Base-by-base conservation (phyloP, 1,140 invertebrate species). In the Diorhabda carinulata region DNA sequence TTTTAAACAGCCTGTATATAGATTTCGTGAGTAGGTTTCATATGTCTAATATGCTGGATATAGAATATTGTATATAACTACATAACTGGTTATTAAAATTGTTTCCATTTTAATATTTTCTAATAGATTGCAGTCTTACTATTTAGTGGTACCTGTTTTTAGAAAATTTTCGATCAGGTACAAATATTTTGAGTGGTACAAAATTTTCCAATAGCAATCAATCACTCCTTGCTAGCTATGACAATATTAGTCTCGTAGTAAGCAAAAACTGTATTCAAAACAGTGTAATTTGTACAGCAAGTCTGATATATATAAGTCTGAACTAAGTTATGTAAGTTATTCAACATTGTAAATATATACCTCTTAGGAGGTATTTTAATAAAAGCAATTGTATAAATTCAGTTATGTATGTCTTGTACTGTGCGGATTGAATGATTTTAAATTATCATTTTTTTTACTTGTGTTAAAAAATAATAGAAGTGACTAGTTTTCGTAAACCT, bases 281-380 rank as follows among this genome's bases (percentile, higher is more conserved):
- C 71, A 74, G 71, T 74, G 72, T 71, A 70, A 68, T 61, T 64
- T 75, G 75, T 76, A 75, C 71, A 75, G 77, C 74, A 78, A 78
- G 77, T 78, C 77, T 78, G 77, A 78, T 78, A 73, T 72, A 73
- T 73, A 72, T 78, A 77, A 78, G 77, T 76, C 77, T 78, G 77
- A 78, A 77, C 61, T 77, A 77, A 75, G 61, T 73, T 72, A 75
- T 74, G 60, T 77, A 78, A 77, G 76, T 74, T 77, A 77, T 77
- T 76, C 62, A 73, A 74, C 47, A 65, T 66, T 76, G 74, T 75
- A 78, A 71, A 74, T 76, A 77, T 66, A 68, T 76, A 76, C 75
- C 75, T 76, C 75, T 47, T 47, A 61, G 10, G 72, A 74, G 75
- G 73, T 77, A 77, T 75, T 78, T 77, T 75, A 73, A 66, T 59